Percentiles rank a stretch among this genome's conserved stretches.
Evolutionary conservation across 2,113 vertebrate species (phyloP).

Genomic region (Pomatostomus ruficeps): DNA sequence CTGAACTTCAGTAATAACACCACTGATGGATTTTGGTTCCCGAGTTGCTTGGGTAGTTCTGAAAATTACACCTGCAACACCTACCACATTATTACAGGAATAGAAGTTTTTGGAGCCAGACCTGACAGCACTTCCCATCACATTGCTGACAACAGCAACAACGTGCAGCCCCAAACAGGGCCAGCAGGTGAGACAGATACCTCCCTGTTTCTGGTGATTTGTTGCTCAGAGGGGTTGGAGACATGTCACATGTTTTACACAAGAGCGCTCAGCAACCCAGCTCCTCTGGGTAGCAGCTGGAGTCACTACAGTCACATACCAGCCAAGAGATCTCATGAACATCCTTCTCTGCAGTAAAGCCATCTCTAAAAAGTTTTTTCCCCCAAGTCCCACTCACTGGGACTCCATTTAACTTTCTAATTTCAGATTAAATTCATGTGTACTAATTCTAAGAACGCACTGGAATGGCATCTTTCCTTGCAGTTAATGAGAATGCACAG

Average conservation of each 20-base stretch:
- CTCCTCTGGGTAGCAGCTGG: background rate
- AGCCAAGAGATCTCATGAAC: background rate
- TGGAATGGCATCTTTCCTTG: background rate
- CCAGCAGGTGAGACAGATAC: background rate
- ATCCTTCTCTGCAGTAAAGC: background rate
- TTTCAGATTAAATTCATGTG: background rate
- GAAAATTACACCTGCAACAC: background rate
- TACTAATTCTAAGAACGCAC: background rate
- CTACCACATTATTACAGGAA: background rate
- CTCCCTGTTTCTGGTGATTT: background rate
- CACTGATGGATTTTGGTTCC: background rate
- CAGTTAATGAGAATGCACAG: background rate
- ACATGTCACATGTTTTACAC: background rate
- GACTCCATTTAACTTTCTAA: background rate
- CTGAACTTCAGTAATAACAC: background rate
- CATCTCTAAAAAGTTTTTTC: background rate
- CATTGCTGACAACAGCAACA: background rate
- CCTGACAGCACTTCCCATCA: background rate
- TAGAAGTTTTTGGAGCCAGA: background rate
- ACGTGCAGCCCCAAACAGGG: background rate
- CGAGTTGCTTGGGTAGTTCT: background rate
- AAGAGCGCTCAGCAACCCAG: background rate
- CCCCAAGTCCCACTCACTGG: background rate
- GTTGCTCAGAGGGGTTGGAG: background rate
- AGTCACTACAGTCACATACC: fast-evolving